phyloP scores from a whole-genome alignment of 23 tunicate genomes.

The Corella eumyota region DNA sequence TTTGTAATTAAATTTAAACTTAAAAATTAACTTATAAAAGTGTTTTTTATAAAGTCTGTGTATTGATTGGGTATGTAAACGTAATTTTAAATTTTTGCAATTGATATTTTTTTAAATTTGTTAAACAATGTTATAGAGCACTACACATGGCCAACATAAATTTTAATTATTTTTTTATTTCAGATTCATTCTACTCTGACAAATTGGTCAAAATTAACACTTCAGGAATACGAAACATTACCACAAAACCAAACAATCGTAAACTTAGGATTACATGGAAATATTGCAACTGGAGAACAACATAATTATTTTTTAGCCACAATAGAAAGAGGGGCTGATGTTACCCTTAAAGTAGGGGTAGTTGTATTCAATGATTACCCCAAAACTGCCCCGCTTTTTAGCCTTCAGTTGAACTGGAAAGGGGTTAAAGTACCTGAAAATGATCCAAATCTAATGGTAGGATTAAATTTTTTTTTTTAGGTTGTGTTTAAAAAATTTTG shows the following conservation, averaged over 20 bases:
- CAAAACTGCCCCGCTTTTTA: constrained; percentile 14
- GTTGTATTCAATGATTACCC: constrained; percentile 32
- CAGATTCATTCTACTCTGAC: constrained; percentile 15
- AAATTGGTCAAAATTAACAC: constrained; percentile 11
- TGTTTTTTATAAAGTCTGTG: background rate
- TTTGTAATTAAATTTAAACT: background rate
- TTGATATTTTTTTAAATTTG: too few species aligned
- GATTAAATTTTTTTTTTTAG: background rate
- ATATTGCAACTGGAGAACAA: background rate
- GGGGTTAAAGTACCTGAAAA: constrained; percentile 22
- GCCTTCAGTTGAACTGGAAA: constrained; percentile 13
- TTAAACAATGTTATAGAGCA: too few species aligned
- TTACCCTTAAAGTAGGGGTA: constrained; percentile 9
- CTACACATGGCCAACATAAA: too few species aligned
- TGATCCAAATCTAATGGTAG: constrained; percentile 21
- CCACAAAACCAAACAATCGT: constrained; percentile 4
- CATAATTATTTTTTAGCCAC: constrained; percentile 10
- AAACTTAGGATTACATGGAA: constrained; percentile 1
- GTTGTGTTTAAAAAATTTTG: background rate
- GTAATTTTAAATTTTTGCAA: too few species aligned
- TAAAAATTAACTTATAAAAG: background rate
- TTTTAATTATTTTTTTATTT: too few species aligned
- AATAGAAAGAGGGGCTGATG: constrained; percentile 14
- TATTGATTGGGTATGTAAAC: too few species aligned
- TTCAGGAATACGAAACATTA: constrained; percentile 4